Evolutionary conservation across 2,797 vertebrate genomes (phyloP).

Genomic region (Hephaestus fuliginosus): DNA sequence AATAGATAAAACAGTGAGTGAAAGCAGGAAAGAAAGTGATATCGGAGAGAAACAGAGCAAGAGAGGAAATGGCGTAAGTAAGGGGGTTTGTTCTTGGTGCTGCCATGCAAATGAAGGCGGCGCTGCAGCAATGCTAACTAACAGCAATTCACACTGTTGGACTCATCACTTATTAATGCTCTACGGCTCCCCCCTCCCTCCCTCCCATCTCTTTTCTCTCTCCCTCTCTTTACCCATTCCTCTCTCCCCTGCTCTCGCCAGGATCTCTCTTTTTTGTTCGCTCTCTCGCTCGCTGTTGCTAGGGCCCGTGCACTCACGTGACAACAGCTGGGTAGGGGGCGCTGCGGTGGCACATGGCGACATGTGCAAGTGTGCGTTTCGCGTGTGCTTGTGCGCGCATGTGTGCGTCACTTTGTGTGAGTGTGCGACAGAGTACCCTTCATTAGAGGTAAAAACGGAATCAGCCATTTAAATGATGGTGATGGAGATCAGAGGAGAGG

Average conservation of each 20-base stretch:
- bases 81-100: constrained; percentile 78
- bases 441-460: constrained; percentile 75
- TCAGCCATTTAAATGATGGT: constrained; percentile 78
- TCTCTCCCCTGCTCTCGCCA: constrained; percentile 74
- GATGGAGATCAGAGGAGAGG: constrained; percentile 69
- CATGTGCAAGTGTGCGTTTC: constrained; percentile 59
- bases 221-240: constrained; percentile 76
- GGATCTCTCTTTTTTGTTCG: constrained; percentile 78
- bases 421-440: constrained; percentile 67
- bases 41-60: constrained; percentile 33
- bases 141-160: constrained; percentile 88
- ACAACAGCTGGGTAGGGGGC: constrained; percentile 87
- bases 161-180: constrained; percentile 90
- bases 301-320: constrained; percentile 85
- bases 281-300: constrained; percentile 86
- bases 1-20: constrained; percentile 62
- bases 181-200: constrained; percentile 72
- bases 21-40: constrained; percentile 40
- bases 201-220: constrained; percentile 64
- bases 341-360: constrained; percentile 79
- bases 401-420: neutral
- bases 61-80: constrained; percentile 74
- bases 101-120: constrained; percentile 86
- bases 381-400: constrained; percentile 46
- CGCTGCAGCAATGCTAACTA: constrained; percentile 86